Conservation (phyloP, 1,140 invertebrate species). For the Drosophila persimilis region DNA sequence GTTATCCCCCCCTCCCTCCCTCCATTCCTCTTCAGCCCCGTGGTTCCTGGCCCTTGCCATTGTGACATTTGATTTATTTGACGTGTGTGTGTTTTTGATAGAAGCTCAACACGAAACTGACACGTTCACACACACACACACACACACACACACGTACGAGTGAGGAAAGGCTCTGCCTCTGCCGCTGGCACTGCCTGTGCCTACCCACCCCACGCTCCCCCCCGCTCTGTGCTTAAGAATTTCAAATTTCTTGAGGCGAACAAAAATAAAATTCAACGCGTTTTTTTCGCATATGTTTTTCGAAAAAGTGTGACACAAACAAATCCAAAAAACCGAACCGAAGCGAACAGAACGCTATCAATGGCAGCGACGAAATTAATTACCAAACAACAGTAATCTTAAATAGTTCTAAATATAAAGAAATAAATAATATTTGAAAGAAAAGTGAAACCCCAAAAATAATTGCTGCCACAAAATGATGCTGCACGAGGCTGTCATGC, state of each 20-base stretch:
- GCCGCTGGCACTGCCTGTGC: too few relatives aligned
- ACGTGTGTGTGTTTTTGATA: constrained; percentile 83
- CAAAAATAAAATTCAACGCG: constrained; percentile 66
- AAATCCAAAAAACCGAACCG: constrained; percentile 10
- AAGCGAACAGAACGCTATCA: constrained; percentile 30
- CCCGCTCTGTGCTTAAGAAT: constrained; percentile 39
- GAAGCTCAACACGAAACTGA: constrained; percentile 81
- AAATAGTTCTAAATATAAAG: neutral
- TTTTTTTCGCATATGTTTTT: constrained; percentile 32
- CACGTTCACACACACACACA: constrained; percentile 60
- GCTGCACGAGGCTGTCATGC: constrained; percentile 83
- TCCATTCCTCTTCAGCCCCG: neutral
- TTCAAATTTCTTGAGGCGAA: constrained; percentile 37
- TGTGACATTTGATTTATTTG: constrained; percentile 83
- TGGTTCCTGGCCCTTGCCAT: constrained; percentile 37
- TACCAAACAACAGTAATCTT: constrained; percentile 11
- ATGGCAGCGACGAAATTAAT: constrained; percentile 55
- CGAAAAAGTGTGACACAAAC: constrained; percentile 39
- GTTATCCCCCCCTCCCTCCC: neutral
- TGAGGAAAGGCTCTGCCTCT: constrained; percentile 10
- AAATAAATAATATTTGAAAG: constrained; percentile 17
- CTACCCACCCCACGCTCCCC: too few relatives aligned
- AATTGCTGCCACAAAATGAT: constrained; percentile 72
- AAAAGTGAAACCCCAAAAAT: neutral
- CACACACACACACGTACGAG: constrained; percentile 18